Base-by-base conservation (phyloP, 92 coral and sea anemone species). In the Palythoa caribaeorum region DNA sequence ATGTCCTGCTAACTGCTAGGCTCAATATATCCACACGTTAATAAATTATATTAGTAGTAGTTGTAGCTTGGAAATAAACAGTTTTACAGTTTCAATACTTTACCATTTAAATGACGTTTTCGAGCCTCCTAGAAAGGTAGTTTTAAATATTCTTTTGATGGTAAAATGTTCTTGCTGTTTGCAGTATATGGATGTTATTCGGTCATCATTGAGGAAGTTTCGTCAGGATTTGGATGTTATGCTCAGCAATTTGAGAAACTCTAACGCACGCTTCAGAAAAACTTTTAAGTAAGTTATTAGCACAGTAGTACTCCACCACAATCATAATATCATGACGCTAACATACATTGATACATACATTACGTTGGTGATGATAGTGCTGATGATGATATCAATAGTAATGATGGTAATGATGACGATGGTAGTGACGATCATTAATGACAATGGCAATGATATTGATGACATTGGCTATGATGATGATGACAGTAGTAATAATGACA, bases 231-330 rank as follows among this genome's bases (percentile, higher is more conserved):
- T 97, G 88, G 99, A 97, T 76, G 95, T 91, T 73, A 97, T 97
- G 94, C 94, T 97, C 54, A 95, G 98, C 59, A 94, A 96, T 79
- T 85, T 97, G 47, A 94, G 99, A 55, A 94, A 97, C 92, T 97
- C 99, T n/a, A 97, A 97, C 73, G 99, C 99, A 76, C 94, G 99
- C 89, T 97, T 97, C 88, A 91, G 99, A 38, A 97, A 94, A 83
- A 95, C 99, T 0, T 97, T 97, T 94, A 97, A 95, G 99, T 97
- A 91, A 89, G 99, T 37, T 50, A 66, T 72, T 48, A 95, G 99
- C 15, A n/a, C 65, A 57, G 12, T 13, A 8, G 16, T 57, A n/a
- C 3, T 57, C 4, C 65, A 57, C 16, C 65, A 3, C 55, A 52
- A 12, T 57, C 28, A 28, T 28, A 28, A 28, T 28, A 28, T 28